Percentiles rank a stretch among this genome's conserved stretches.
Evolutionary conservation across 1,140 invertebrate species (phyloP).

Genomic region (Saccostrea echinata): DNA sequence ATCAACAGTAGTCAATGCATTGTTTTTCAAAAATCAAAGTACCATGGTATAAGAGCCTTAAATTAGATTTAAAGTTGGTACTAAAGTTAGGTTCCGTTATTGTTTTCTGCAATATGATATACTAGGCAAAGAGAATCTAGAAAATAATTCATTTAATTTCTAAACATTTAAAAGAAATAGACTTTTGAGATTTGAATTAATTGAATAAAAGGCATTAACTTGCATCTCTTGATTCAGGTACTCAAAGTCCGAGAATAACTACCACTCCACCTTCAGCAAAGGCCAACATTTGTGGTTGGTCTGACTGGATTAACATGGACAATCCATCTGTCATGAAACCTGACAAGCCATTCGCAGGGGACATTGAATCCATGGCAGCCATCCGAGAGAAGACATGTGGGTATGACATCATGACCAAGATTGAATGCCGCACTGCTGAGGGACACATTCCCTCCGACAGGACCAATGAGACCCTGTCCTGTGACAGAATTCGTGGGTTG

Average conservation of each 20-base stretch:
- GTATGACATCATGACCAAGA: constrained; percentile 60
- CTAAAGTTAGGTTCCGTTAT: too few species aligned
- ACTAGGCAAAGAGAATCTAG: too few species aligned
- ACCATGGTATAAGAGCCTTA: too few species aligned
- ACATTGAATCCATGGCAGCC: constrained; percentile 52
- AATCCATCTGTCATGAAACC: constrained; percentile 60
- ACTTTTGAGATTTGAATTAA: too few species aligned
- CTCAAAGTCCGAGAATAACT: constrained; percentile 17
- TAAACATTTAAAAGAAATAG: too few species aligned
- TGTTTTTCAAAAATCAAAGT: too few species aligned
- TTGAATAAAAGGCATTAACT: background rate
- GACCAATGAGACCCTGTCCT: constrained; percentile 52
- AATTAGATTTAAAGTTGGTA: too few species aligned
- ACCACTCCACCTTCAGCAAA: constrained; percentile 38
- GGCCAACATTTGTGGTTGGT: constrained; percentile 64
- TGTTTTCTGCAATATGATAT: too few species aligned
- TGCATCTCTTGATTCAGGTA: background rate
- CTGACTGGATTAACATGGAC: constrained; percentile 68
- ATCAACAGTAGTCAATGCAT: too few species aligned
- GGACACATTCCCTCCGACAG: constrained; percentile 37
- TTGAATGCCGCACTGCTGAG: constrained; percentile 67
- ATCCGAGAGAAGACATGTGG: constrained; percentile 56
- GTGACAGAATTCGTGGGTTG: constrained; percentile 55
- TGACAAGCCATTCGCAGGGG: constrained; percentile 52
- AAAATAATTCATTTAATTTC: too few species aligned